phyloP scores from a whole-genome alignment of 2,888 invertebrate genomes.

The Apotomis capreana region DNA sequence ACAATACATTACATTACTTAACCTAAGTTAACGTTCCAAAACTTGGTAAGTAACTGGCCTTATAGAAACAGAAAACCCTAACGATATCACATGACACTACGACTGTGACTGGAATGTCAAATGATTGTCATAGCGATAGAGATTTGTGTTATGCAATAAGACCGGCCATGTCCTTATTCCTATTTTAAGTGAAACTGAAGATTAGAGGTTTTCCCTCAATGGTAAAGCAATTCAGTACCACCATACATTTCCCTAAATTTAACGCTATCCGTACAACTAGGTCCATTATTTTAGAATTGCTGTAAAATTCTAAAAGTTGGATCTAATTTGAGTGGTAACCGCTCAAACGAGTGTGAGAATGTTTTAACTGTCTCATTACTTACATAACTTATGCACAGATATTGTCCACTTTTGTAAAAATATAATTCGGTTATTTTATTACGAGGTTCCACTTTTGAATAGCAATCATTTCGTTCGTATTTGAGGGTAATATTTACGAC shows the following conservation, averaged over 20 bases:
- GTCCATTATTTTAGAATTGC: conserved; percentile 33
- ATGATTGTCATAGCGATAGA: conserved; percentile 21
- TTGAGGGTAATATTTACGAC: conserved; percentile 4
- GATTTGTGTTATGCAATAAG: conserved; percentile 18
- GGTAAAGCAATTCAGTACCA: conserved; percentile 11
- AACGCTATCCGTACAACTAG: conserved; percentile 2
- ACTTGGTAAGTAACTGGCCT: conserved; percentile 46
- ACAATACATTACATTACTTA: conserved; percentile 47
- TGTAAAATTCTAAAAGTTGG: conserved; percentile 28
- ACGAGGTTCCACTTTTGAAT: conserved; percentile 4
- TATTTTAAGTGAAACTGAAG: conserved; percentile 31
- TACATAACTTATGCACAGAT: conserved; percentile 23
- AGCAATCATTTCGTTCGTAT: neutral
- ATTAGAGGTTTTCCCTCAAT: neutral
- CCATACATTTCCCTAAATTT: conserved; percentile 13
- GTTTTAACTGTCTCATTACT: conserved; percentile 2
- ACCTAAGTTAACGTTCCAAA: conserved; percentile 47
- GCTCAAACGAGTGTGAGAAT: conserved; percentile 13
- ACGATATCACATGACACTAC: neutral
- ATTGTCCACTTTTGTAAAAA: conserved; percentile 20
- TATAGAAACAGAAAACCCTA: conserved; percentile 8
- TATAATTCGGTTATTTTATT: conserved; percentile 15
- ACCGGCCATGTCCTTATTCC: conserved; percentile 6
- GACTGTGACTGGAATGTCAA: conserved; percentile 27
- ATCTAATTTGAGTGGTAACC: conserved; percentile 26